Evolutionary conservation across 2,113 vertebrate species (phyloP), one percentile per base, ranked within the genome.

Genomic region (Piaya cayana): DNA sequence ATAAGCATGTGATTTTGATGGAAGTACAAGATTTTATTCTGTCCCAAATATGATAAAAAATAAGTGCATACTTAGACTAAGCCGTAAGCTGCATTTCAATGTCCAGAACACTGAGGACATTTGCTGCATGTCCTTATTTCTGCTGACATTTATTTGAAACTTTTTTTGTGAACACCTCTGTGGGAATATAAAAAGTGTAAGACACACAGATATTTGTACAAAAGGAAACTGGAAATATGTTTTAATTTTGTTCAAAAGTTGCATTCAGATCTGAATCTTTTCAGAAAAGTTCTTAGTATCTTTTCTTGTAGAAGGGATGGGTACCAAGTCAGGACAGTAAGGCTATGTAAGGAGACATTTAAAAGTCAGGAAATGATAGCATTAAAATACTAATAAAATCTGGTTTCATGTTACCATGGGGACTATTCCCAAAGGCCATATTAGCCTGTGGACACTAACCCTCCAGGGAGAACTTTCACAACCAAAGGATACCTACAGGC

Each of bases 331-430:
- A 63, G 47, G 68, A 83, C 21, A 77, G 76, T n/a, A 50, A 75
- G 42, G 27, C 11, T 69, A 29, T 5, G 9, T 63, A 45, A 87
- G 20, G 39, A 96, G 37, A 55, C 1, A 1, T 68, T 92, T 81
- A 69, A 55, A 90, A 83, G 43, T 80, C 92, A 82, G 64, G 67
- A 78, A 94, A 90, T 2, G 5, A 36, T 39, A 45, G 20, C 32
- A 49, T 4, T 90, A 82, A 81, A 88, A 93, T 92, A 91, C 55
- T 70, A 90, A 86, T 34, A 82, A 11, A 55, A 43, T 21, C 52
- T 81, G 21, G 47, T 78, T 83, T 92, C 53, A 29, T 34, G 78
- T 94, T 93, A 86, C 90, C 79, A 90, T 81, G 64, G 77, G 76
- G 83, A 90, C 82, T 64, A 84, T 60, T 92, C 95, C 92, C 82